Base-by-base conservation (phyloP, 2,888 invertebrate genomes). In the Plagodis dolabraria region DNA sequence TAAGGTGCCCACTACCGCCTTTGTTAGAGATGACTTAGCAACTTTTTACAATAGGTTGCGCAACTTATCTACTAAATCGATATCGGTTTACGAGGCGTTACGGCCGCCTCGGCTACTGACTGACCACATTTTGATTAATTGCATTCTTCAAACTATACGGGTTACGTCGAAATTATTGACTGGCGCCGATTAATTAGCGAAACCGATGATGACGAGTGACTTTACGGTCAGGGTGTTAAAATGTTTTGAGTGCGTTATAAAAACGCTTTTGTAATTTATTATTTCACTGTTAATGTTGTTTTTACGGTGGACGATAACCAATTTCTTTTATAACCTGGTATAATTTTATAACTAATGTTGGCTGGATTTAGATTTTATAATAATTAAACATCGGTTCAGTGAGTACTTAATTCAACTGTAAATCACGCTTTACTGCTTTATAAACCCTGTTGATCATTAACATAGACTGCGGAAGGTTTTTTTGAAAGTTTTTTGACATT, bases 11-110 rank as follows among this genome's bases (percentile, higher is more conserved):
- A 92, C 92, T 90, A 88, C 92, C 87, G 89, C 89, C 88, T 91
- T 92, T 92, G 92, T 91, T 82, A 74, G 74, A 67, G 70, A 72
- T 92, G 92, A 92, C 85, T 69, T 62, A 66, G 90, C 91, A 87
- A 82, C 85, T 91, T 87, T 73, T 79, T 78, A 92, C 92, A 92
- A 92, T 90, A 70, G 82, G 83, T 92, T 92, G 86, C 91, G 89
- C 92, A 92, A 92, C 84, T 91, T 92, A 92, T 92, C 90, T 83
- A 85, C 86, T 83, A 86, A 92, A 92, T 92, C 92, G 92, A 91
- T 91, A 92, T 90, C 90, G 85, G 84, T 86, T 91, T 89, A 91
- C 90, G 91, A 91, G 88, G 91, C 92, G 92, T 90, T 90, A 86
- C 89, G 84, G 82, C 76, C 85, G 79, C 84, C 84, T 84, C 83